Evolutionary conservation across 1,140 invertebrate genomes (phyloP).

Genomic region (Drosophila nigrodunni): DNA sequence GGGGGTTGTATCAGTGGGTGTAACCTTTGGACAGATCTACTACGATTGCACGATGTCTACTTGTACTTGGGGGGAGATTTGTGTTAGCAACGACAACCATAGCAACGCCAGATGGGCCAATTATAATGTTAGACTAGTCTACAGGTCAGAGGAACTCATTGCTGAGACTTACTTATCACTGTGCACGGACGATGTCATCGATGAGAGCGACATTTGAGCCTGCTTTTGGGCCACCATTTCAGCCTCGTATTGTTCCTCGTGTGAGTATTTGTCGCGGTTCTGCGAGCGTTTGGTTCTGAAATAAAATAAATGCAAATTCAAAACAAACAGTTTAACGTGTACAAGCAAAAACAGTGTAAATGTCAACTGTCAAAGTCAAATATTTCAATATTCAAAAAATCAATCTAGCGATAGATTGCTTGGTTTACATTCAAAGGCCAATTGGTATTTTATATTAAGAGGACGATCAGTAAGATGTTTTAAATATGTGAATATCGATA

Average conservation of each 20-base stretch:
- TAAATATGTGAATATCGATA: no score
- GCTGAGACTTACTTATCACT: slow-evolving; percentile 78
- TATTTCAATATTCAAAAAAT: not conserved
- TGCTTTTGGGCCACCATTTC: slow-evolving; percentile 55
- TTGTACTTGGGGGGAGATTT: slow-evolving; percentile 16
- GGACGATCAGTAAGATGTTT: no score
- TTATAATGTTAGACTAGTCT: slow-evolving; percentile 25
- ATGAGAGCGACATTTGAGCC: slow-evolving; percentile 51
- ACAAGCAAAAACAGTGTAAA: slow-evolving; percentile 12
- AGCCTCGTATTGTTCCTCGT: slow-evolving; percentile 59
- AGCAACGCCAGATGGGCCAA: slow-evolving; percentile 62
- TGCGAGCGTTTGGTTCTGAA: slow-evolving; percentile 76
- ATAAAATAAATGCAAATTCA: slow-evolving; percentile 37
- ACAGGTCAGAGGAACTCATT: slow-evolving; percentile 7
- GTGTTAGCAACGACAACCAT: slow-evolving; percentile 59
- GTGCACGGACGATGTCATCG: slow-evolving; percentile 81
- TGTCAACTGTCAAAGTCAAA: not conserved
- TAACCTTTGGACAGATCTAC: not conserved
- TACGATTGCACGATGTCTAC: slow-evolving; percentile 39
- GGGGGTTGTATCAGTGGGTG: no score
- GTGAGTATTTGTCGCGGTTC: slow-evolving; percentile 79
- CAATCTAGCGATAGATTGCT: not conserved
- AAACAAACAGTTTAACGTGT: slow-evolving; percentile 18
- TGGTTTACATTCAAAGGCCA: not conserved
- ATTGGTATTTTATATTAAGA: no score